Conservation (phyloP, 2,888 invertebrate genomes). For the Uropetala carovei region DNA sequence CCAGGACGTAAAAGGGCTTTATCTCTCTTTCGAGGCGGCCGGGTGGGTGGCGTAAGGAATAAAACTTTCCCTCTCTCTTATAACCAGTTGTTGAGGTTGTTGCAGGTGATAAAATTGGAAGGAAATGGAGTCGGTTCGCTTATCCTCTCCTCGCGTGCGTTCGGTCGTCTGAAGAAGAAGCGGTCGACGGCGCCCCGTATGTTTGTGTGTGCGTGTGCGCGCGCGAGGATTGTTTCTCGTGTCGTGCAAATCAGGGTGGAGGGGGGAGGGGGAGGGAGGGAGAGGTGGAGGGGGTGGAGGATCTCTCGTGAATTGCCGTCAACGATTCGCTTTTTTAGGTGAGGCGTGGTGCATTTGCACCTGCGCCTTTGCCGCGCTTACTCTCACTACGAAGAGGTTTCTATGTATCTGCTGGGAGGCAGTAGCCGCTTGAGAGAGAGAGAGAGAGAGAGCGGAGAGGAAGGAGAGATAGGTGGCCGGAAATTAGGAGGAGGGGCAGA, state of each 20-base stretch:
- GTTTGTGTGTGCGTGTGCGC: background rate
- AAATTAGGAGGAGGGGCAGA: background rate
- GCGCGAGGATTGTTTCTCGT: conserved; percentile 27
- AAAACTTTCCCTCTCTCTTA: background rate
- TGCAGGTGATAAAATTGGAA: conserved; percentile 7
- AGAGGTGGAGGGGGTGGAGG: no score
- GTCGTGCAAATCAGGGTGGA: background rate
- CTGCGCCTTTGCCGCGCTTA: no score
- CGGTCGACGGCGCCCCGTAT: background rate
- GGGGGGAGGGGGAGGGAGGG: no score
- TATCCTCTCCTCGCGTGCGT: background rate
- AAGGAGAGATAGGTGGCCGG: background rate
- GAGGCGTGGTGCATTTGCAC: no score
- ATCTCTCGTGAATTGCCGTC: no score
- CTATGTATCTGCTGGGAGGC: no score
- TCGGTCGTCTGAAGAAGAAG: background rate
- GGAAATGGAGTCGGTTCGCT: background rate
- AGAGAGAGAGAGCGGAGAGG: no score
- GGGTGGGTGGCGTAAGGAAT: background rate
- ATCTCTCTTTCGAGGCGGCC: conserved; percentile 1
- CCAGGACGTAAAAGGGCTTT: background rate
- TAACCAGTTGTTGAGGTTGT: background rate
- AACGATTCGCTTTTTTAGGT: no score
- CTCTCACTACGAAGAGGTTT: no score
- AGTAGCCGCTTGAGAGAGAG: no score